phyloP scores from a whole-genome alignment of 2,888 invertebrate genomes.

The Sycophila texana region DNA sequence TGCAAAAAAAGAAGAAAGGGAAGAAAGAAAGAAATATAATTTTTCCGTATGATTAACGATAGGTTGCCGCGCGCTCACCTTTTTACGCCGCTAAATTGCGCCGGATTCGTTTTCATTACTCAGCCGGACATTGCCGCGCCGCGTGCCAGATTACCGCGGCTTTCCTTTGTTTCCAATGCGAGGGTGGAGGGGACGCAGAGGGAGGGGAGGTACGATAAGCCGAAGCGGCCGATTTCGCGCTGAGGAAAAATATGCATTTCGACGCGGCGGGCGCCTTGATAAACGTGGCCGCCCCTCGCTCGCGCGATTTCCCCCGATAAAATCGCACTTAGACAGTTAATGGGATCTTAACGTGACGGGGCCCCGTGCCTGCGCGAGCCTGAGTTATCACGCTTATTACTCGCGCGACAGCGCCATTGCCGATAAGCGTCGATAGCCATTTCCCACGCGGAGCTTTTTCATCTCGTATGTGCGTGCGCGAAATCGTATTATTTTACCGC shows the following conservation, averaged over 20 bases:
- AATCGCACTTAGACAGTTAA: constrained; percentile 64
- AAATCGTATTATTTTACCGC: background rate
- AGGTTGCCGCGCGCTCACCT: background rate
- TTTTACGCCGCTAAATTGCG: constrained; percentile 1
- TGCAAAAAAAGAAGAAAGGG: background rate
- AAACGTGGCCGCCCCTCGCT: constrained; percentile 18
- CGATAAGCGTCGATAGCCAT: constrained; percentile 5
- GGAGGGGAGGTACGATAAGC: background rate
- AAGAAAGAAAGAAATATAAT: constrained; percentile 10
- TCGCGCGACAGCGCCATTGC: constrained; percentile 7
- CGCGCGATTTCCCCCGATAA: constrained; percentile 59
- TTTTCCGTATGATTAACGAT: constrained; percentile 35
- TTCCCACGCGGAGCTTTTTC: too few relatives aligned
- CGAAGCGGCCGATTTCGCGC: background rate
- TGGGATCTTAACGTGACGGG: constrained; percentile 66
- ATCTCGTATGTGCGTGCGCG: background rate
- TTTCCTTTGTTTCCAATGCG: background rate
- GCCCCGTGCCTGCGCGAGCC: constrained; percentile 19
- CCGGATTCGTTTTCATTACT: constrained; percentile 4
- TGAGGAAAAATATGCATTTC: constrained; percentile 27
- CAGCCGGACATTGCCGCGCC: constrained; percentile 6
- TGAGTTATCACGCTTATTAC: constrained; percentile 64
- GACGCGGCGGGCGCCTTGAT: constrained; percentile 19
- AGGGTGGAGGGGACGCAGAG: background rate
- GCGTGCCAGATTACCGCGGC: background rate